phyloP scores from a whole-genome alignment of 2,113 vertebrate species.

The Salvelinus fontinalis region DNA sequence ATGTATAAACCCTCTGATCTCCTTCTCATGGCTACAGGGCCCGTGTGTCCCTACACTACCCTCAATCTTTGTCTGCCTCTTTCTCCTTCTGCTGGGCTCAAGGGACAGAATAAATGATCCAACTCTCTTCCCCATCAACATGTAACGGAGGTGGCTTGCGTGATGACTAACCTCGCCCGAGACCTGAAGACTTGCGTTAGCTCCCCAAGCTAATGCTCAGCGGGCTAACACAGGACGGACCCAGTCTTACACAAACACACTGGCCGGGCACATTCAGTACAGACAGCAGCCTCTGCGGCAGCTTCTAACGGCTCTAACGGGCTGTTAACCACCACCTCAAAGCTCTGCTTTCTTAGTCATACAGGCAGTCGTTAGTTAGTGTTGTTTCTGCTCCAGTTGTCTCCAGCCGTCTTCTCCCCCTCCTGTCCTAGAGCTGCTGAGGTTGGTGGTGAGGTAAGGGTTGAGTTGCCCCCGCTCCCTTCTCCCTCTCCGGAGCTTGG shows the following conservation, averaged over 20 bases:
- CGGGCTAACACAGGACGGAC: too few species aligned
- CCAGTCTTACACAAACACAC: too few species aligned
- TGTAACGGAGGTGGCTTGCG: too few species aligned
- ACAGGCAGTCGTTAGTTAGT: too few species aligned
- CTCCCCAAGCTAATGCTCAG: too few species aligned
- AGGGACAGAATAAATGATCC: too few species aligned
- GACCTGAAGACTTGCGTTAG: too few species aligned
- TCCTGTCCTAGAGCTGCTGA: background rate
- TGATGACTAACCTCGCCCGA: too few species aligned
- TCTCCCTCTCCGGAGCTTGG: too few species aligned
- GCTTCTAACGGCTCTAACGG: background rate
- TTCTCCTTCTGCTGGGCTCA: background rate
- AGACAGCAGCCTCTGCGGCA: background rate
- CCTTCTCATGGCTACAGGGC: background rate
- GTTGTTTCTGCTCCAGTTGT: background rate
- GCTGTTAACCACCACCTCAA: background rate
- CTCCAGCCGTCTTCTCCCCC: background rate
- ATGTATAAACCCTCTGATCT: background rate
- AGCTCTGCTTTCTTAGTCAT: too few species aligned
- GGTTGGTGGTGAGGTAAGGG: background rate
- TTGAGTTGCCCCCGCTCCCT: background rate
- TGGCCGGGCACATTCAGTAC: background rate
- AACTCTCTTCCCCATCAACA: too few species aligned
- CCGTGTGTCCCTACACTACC: background rate
- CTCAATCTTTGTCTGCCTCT: background rate